These are phyloP conservation scores for Calycopis cecrops DNA, from an alignment of 1,140 invertebrate genomes.

Conservation along the genomic window DNA sequence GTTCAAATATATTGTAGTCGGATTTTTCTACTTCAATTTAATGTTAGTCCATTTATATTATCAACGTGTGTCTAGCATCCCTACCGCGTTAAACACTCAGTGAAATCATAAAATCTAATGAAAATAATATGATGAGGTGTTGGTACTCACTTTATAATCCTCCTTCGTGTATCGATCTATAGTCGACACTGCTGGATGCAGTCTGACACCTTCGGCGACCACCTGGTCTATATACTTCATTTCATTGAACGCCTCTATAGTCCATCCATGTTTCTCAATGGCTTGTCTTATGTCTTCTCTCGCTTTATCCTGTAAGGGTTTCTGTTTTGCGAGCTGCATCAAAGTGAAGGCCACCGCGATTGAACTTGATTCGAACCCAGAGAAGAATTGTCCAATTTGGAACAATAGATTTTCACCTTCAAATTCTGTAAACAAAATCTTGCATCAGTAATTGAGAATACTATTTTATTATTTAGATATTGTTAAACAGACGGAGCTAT, in stretches of 20 bases:
- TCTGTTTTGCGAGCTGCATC: conserved; percentile 63
- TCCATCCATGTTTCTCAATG: conserved; percentile 50
- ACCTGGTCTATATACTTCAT: conserved; percentile 47
- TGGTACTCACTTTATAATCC: conserved; percentile 32
- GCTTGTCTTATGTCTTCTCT: conserved; percentile 60
- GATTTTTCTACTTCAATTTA: no score
- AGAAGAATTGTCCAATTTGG: conserved; percentile 31
- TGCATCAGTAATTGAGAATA: no score
- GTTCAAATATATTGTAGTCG: no score
- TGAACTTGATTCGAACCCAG: conserved; percentile 62
- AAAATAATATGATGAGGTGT: neutral
- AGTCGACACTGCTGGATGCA: conserved; percentile 43
- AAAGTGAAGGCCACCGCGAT: conserved; percentile 60
- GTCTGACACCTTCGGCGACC: conserved; percentile 52
- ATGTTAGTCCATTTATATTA: no score
- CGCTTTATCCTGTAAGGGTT: conserved; percentile 57
- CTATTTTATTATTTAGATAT: no score
- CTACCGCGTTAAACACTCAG: no score
- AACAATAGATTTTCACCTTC: conserved; percentile 25
- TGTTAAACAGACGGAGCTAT: no score
- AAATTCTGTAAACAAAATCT: conserved; percentile 21
- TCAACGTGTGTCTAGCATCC: no score
- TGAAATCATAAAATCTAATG: no score
- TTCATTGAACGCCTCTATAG: conserved; percentile 38
- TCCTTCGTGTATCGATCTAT: conserved; percentile 20